Base-by-base conservation (phyloP, 2,797 vertebrate genomes). In the Oreortyx pictus region DNA sequence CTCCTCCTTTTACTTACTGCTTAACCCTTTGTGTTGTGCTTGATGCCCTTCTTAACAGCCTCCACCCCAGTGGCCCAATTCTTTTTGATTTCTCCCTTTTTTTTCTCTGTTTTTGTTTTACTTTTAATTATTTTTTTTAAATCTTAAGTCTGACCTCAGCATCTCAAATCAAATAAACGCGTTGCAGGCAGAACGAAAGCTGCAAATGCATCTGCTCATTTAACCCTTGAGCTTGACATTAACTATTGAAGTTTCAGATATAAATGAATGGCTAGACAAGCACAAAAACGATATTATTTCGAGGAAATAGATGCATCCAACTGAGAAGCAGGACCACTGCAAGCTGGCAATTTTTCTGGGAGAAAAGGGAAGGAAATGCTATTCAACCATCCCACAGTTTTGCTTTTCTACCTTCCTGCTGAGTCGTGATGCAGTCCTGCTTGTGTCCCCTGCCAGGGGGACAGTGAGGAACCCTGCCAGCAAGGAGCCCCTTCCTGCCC, bases 121-220 rank as follows among this genome's bases (percentile, higher is more conserved):
- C n/a, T n/a, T 37, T 37, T 37, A 37, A 9, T 39, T 39, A 13
- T 39, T 54, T 3, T 50, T 31, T 50, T 57, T 44, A 22, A 7
- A 27, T 49, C 23, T 70, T 60, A 80, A 75, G 61, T 87, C 90
- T 92, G 89, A 81, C 93, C 96, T 97, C 79, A 81, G 82, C 82
- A 72, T 94, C 83, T 91, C 95, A 97, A 97, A 92, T 80, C 65
- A 88, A 96, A 96, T 94, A 94, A 96, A 96, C 92, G 90, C 81
- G 86, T 85, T 96, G 89, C 94, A 79, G 90, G 79, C 93, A 57
- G 96, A 92, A 83, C 79, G 86, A 90, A 95, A 89, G 86, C 96
- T 96, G 91, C 71, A 93, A 93, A 93, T 91, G 75, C 92, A 90
- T 96, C 96, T 96, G 74, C 80, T 88, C 65, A 64, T 95, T 95